Conservation (phyloP, 2,113 vertebrate genomes). For the Rafetus swinhoei region DNA sequence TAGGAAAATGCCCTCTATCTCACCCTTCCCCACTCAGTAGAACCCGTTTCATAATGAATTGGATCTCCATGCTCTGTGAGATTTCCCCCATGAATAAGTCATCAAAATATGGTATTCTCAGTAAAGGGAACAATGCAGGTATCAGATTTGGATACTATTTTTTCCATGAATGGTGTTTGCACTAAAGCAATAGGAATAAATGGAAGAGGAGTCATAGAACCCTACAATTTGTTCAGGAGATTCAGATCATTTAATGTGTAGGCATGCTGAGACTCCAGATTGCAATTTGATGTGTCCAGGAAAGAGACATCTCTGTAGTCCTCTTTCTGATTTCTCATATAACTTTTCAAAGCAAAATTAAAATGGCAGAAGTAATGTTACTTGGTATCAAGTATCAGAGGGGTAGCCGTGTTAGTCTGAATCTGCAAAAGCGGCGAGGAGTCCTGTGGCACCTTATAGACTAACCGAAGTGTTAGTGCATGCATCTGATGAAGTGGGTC, state of each 20-base stretch:
- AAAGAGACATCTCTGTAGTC: slow-evolving; percentile 30
- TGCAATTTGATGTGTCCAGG: slow-evolving; percentile 18
- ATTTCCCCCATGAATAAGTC: not conserved
- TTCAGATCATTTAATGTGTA: slow-evolving; percentile 29
- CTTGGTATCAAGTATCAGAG: not conserved
- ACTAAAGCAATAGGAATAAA: not conserved
- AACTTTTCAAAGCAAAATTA: slow-evolving; percentile 13
- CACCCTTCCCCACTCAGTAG: not conserved
- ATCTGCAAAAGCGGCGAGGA: too few species aligned
- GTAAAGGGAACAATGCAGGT: not conserved
- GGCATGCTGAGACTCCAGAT: slow-evolving; percentile 42
- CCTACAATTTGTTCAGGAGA: slow-evolving; percentile 50
- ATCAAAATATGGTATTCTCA: not conserved
- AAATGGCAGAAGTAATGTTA: not conserved
- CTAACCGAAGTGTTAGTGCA: too few species aligned
- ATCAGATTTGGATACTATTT: not conserved
- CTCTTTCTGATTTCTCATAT: slow-evolving; percentile 2
- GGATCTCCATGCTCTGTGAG: not conserved
- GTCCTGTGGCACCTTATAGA: too few species aligned
- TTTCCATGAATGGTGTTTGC: slow-evolving; percentile 3
- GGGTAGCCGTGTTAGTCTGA: too few species aligned
- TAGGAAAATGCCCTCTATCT: not conserved
- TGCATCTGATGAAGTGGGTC: too few species aligned
- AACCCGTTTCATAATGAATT: not conserved
- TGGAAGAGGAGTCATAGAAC: slow-evolving; percentile 19